Conservation (phyloP, 2,888 invertebrate genomes). For the Pantelozetes paolii region DNA sequence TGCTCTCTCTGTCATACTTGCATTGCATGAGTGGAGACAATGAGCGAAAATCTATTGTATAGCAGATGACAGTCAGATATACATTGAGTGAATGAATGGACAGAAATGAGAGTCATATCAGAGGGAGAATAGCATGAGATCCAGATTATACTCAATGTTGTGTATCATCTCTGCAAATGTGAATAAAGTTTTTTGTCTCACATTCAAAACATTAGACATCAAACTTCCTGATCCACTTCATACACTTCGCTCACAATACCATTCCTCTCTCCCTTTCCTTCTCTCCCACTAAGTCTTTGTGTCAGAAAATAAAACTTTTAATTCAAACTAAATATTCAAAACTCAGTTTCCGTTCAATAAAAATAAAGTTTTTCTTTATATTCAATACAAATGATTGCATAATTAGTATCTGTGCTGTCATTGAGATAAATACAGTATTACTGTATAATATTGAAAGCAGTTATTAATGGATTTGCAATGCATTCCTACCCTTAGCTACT, state of each 20-base stretch:
- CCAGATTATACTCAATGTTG: conserved; percentile 7
- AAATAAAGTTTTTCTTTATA: background rate
- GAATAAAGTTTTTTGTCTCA: conserved; percentile 4
- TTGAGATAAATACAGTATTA: too few relatives aligned
- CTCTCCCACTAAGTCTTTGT: conserved; percentile 24
- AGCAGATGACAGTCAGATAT: conserved; percentile 9
- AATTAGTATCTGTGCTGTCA: background rate
- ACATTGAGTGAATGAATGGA: background rate
- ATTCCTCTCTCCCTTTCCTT: background rate
- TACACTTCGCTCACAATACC: background rate
- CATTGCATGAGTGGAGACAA: conserved; percentile 25
- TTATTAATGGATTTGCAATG: background rate
- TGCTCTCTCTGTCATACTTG: conserved; percentile 33
- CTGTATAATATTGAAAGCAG: too few relatives aligned
- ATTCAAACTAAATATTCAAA: conserved; percentile 10
- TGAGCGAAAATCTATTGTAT: conserved; percentile 26
- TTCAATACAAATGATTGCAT: background rate
- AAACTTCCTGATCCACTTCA: conserved; percentile 22
- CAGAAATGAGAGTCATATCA: background rate
- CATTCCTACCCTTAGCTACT: too few relatives aligned
- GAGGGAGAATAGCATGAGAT: conserved; percentile 7
- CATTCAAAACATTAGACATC: conserved; percentile 17
- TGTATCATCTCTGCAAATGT: conserved; percentile 17
- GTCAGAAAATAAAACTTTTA: background rate
- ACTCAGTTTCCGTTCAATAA: conserved; percentile 25